Conservation (phyloP, 2,113 vertebrate species). For the Platysternon megacephalum region DNA sequence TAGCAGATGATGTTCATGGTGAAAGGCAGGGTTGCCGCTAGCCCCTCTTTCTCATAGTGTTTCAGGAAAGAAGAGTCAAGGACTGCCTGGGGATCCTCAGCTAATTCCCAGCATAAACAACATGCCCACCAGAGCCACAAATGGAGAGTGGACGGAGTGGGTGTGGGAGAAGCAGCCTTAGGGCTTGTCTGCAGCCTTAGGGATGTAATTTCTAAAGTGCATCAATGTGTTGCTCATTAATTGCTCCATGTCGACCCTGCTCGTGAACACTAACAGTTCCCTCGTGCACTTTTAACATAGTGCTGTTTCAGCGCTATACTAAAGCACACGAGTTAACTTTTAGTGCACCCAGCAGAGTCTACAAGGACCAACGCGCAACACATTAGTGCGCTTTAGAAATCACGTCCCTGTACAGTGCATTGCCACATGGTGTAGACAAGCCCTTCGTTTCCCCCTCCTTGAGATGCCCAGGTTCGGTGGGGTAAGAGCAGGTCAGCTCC, state of each 20-base stretch:
- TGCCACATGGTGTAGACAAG: background rate
- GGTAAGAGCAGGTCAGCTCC: background rate
- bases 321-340: background rate
- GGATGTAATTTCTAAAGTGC: too few species aligned
- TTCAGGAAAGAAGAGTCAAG: background rate
- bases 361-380: background rate
- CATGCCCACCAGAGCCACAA: background rate
- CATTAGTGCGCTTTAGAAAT: background rate
- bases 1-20: background rate
- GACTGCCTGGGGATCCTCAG: accelerated
- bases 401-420: background rate
- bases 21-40: background rate
- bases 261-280: too few species aligned
- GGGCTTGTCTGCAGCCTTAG: too few species aligned
- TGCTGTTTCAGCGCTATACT: background rate
- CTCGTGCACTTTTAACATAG: too few species aligned
- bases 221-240: too few species aligned
- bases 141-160: background rate
- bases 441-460: background rate
- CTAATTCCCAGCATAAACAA: background rate
- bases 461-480: background rate
- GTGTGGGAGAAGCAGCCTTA: background rate
- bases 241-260: too few species aligned
- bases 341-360: background rate
- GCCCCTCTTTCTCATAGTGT: background rate